Evolutionary conservation across 1,140 invertebrate species (phyloP).

Genomic region (Calycopis cecrops): DNA sequence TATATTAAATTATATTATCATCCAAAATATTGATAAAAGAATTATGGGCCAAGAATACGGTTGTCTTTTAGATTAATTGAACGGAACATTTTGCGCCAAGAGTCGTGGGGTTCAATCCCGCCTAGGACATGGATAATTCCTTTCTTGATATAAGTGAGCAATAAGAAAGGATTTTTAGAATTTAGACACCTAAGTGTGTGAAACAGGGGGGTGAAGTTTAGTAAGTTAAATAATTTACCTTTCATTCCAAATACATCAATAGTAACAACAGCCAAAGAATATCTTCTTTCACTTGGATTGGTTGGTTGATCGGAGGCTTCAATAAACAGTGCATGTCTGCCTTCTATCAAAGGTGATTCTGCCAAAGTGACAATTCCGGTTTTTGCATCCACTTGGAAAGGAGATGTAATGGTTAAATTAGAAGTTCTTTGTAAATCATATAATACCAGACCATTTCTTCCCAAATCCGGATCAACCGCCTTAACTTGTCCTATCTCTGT

Average conservation of each 20-base stretch:
- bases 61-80: no score
- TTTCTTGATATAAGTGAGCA: no score
- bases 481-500: conserved; percentile 84
- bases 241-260: conserved; percentile 79
- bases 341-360: conserved; percentile 79
- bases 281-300: conserved; percentile 87
- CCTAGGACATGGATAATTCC: no score
- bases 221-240: conserved; percentile 47
- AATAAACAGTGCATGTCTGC: conserved; percentile 86
- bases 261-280: conserved; percentile 88
- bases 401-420: conserved; percentile 78
- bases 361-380: conserved; percentile 83
- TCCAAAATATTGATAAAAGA: not conserved
- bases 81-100: no score
- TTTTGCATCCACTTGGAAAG: conserved; percentile 83
- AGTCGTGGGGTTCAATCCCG: no score
- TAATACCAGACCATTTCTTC: conserved; percentile 84
- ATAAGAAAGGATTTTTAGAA: no score
- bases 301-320: conserved; percentile 88
- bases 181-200: no score
- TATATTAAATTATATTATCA: conserved; percentile 5
- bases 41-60: no score
- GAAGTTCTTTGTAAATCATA: conserved; percentile 85
- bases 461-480: conserved; percentile 88
- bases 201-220: no score